These are phyloP conservation scores for Onychomys leucogaster DNA, from an alignment of 2,797 vertebrate genomes.

Conservation along the genomic window DNA sequence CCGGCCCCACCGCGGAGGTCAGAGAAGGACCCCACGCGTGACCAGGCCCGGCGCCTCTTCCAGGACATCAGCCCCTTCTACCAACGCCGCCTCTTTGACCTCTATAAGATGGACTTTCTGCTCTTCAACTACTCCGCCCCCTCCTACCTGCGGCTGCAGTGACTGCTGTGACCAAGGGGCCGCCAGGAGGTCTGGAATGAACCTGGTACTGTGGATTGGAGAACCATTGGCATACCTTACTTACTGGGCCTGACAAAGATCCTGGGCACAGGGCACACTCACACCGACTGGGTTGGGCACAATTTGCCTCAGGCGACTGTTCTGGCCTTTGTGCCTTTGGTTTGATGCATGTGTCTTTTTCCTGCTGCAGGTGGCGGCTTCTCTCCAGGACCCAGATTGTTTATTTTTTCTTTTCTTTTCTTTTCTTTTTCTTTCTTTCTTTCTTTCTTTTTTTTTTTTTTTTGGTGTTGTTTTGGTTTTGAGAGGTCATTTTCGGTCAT, in stretches of 20 bases:
- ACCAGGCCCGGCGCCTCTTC: constrained; percentile 94
- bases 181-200: background rate
- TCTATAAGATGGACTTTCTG: constrained; percentile 97
- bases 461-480: background rate
- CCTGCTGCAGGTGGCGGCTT: background rate
- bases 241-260: background rate
- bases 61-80: constrained; percentile 94
- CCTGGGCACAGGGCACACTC: background rate
- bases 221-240: too few species aligned
- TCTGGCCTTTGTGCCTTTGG: background rate
- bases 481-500: background rate
- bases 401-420: background rate
- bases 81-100: constrained; percentile 95
- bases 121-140: constrained; percentile 97
- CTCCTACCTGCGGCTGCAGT: constrained; percentile 91
- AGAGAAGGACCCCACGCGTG: constrained; percentile 88
- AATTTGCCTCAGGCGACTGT: too few species aligned
- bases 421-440: background rate
- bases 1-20: constrained; percentile 89
- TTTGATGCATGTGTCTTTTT: background rate
- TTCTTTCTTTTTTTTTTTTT: background rate
- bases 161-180: background rate
- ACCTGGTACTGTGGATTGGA: background rate
- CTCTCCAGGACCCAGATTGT: background rate
- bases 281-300: background rate